Conservation (phyloP, 2,113 vertebrate genomes). For the Orycteropus afer region DNA sequence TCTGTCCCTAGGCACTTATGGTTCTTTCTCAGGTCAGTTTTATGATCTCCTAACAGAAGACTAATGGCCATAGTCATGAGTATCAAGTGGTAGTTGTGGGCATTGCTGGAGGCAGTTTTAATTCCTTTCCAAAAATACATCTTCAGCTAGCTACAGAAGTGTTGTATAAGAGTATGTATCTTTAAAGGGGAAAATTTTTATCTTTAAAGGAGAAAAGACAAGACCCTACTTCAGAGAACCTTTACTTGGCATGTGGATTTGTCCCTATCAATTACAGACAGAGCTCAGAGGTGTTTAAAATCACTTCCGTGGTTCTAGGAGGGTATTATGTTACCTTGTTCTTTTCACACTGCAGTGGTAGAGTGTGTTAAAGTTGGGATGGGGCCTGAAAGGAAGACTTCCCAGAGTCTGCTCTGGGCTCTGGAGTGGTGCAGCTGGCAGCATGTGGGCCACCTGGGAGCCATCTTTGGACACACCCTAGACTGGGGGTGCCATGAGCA, state of each 20-base stretch:
- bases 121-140: conserved; percentile 7
- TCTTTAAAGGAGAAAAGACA: not conserved
- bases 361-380: not conserved
- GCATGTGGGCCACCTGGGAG: fast-evolving
- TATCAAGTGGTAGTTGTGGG: not conserved
- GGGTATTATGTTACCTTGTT: not conserved
- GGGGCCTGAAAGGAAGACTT: too few species aligned
- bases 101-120: not conserved
- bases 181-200: not conserved
- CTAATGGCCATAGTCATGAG: not conserved
- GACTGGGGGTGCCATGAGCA: not conserved
- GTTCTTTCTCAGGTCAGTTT: not conserved
- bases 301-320: not conserved
- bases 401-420: not conserved
- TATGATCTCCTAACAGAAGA: not conserved
- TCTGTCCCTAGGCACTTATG: not conserved
- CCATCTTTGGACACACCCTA: not conserved
- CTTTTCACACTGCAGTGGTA: not conserved
- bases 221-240: not conserved
- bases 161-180: not conserved
- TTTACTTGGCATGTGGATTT: not conserved
- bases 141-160: not conserved
- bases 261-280: not conserved
- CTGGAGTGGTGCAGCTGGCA: not conserved
- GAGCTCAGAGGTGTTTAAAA: not conserved